Evolutionary conservation across 2,797 vertebrate species (phyloP), one percentile per base, ranked within the genome.

Genomic region (Buceros bicornis): DNA sequence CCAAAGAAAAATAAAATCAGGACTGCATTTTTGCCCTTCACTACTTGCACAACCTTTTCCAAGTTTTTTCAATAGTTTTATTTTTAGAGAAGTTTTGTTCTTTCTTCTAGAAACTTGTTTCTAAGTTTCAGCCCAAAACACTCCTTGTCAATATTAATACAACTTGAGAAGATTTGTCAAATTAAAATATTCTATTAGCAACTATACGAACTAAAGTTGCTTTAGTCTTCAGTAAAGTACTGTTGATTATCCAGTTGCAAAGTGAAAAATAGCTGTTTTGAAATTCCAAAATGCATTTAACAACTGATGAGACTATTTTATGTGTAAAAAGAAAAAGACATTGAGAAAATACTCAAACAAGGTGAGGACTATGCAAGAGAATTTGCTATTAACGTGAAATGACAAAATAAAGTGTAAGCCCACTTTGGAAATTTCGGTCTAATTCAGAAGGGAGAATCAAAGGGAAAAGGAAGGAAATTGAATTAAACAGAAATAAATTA

Each of bases 311-410:
- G 16, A 33, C 6, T 43, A 12, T 53, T 57, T n/a, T 31, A 31
- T 42, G 6, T 74, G 8, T n/a, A 74, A 84, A 74, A 26, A 60
- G 28, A 64, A 82, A 64, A 66, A 22, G 8, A 62, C 9, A 37
- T 15, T 8, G 12, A 84, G 16, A 82, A 84, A 89, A 69, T n/a
- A 72, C 13, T 50, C 33, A 60, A 42, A 74, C 5, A 33, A 5
- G 0, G 0, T 15, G 11, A 13, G 20, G 11, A 82, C 54, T 58
- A 47, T 51, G 3, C 1, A 19, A 54, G 31, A 9, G 16, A 80
- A 76, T 42, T 85, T 76, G 35, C 60, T 85, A 47, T 25, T 79
- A 54, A 22, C 28, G 43, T 16, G 29, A 80, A 91, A 94, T 54
- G 3, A 65, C 10, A 71, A 76, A 90, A 61, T 3, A 58, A 67